Conservation (phyloP, 1,140 invertebrate genomes). For the Lepidurus arcticus region DNA sequence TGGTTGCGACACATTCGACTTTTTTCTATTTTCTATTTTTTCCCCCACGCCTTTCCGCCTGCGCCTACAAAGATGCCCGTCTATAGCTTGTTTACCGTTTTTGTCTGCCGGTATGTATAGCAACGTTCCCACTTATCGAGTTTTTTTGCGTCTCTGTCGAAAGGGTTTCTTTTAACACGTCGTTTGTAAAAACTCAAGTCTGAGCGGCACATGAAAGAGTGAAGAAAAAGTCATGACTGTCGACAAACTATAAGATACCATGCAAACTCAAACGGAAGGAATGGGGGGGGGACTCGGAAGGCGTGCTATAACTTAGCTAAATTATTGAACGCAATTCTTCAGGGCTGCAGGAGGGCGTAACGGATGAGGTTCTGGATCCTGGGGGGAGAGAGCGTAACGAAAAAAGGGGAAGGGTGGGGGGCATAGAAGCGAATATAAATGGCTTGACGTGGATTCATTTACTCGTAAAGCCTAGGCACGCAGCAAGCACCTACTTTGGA, state of each 20-base stretch:
- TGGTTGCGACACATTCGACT: not conserved
- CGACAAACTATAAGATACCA: not conserved
- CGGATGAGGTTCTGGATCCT: not conserved
- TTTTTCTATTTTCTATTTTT: not conserved
- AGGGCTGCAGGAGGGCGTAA: not conserved
- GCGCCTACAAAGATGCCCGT: not conserved
- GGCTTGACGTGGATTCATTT: slow-evolving; percentile 14
- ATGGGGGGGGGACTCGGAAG: not conserved
- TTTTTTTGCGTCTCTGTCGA: not conserved
- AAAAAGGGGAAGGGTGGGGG: not conserved
- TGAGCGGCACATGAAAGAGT: slow-evolving; percentile 6
- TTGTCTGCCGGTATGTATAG: not conserved
- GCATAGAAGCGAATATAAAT: not conserved
- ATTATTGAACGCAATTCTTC: slow-evolving; percentile 22
- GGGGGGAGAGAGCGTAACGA: not conserved
- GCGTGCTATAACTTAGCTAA: slow-evolving; percentile 6
- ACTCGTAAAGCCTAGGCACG: not conserved
- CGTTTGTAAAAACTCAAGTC: not conserved
- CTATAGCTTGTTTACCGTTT: slow-evolving; percentile 12
- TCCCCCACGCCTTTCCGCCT: not conserved
- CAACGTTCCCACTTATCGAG: not conserved
- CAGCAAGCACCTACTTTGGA: not conserved
- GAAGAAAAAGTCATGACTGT: not conserved
- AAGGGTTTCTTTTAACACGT: not conserved
- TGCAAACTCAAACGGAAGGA: not conserved